Percentiles rank a stretch among this genome's conserved stretches.
These are phyloP conservation scores for Rhamphomyia laevipes DNA, from an alignment of 2,888 invertebrate genomes.

Conservation along the genomic window DNA sequence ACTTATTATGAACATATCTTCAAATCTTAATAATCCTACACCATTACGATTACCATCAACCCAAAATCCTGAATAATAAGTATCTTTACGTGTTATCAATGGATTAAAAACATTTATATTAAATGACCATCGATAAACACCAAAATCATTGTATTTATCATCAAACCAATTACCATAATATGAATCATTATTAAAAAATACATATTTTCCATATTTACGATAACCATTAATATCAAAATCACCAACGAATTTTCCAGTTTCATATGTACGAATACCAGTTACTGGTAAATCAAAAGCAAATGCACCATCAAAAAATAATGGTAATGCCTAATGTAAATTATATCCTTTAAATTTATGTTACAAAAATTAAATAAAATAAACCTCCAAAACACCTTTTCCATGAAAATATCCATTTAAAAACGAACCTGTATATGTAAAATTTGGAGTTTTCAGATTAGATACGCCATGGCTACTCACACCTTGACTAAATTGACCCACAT, in stretches of 20 bases:
- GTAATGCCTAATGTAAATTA: background rate
- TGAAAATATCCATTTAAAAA: constrained; percentile 6
- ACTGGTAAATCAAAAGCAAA: background rate
- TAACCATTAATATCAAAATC: background rate
- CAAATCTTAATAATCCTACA: constrained; percentile 7
- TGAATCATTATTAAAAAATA: constrained; percentile 1
- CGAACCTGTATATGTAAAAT: constrained; percentile 4
- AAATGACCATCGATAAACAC: constrained; percentile 5
- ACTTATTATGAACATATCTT: constrained; percentile 4
- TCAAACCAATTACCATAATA: constrained; percentile 7
- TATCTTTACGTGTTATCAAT: background rate
- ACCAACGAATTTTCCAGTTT: background rate
- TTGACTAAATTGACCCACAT: constrained; percentile 3
- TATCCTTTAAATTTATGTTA: background rate
- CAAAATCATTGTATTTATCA: constrained; percentile 7
- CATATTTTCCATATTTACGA: background rate
- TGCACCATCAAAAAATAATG: background rate
- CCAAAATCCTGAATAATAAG: constrained; percentile 8
- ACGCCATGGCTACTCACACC: constrained; percentile 6
- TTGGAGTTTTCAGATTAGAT: constrained; percentile 1
- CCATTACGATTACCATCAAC: constrained; percentile 7
- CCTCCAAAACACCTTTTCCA: constrained; percentile 4
- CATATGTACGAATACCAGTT: background rate
- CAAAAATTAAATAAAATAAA: background rate
- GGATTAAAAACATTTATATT: background rate